Evolutionary conservation across 2,797 vertebrate species (phyloP).

Genomic region (Saxicola maurus): DNA sequence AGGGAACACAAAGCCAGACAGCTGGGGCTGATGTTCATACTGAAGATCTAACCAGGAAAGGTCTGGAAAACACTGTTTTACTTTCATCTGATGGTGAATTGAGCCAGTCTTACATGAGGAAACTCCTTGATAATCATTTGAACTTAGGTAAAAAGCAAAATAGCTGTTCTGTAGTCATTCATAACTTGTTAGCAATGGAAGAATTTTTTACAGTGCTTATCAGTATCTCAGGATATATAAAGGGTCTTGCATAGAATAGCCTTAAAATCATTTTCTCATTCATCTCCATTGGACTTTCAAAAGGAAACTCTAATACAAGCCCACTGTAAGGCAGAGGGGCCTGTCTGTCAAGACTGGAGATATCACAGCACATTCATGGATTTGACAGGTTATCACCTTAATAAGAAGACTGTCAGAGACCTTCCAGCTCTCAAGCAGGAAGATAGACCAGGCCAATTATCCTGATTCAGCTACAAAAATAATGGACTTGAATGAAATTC

Average conservation of each 20-base stretch:
- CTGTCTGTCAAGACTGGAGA: background rate
- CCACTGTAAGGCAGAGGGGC: background rate
- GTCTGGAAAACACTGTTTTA: background rate
- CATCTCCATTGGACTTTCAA: background rate
- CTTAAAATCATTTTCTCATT: background rate
- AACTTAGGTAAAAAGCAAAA: background rate
- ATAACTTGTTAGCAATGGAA: background rate
- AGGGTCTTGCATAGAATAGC: background rate
- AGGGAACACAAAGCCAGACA: background rate
- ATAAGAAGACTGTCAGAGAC: background rate
- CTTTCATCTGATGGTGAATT: background rate
- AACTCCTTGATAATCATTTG: background rate
- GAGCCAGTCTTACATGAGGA: background rate
- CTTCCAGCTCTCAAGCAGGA: background rate
- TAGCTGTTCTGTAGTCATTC: background rate
- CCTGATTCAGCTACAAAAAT: background rate
- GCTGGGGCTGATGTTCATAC: background rate
- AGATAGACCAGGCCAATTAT: background rate
- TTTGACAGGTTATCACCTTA: constrained; percentile 17
- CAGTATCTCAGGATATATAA: background rate
- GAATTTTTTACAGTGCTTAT: background rate
- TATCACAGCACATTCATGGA: background rate
- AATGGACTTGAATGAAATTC: background rate
- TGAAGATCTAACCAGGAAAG: background rate
- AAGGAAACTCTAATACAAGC: background rate